Evolutionary conservation across 2,797 vertebrate species (phyloP), one percentile per base, ranked within the genome.

Genomic region (Coccyzus lansbergi): DNA sequence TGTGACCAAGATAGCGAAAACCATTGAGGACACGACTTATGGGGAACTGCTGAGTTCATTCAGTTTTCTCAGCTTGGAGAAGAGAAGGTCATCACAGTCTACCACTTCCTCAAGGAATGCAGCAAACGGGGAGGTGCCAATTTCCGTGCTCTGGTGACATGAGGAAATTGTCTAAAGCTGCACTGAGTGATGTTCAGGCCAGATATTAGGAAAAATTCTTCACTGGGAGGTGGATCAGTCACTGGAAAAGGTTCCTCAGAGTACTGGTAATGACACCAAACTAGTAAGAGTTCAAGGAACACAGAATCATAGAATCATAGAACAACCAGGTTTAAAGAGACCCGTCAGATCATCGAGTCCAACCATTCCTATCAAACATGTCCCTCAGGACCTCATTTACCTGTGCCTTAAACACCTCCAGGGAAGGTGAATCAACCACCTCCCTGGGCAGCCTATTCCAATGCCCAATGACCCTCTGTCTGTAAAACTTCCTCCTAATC

Each of bases 71-170:
- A 40, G 4, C 4, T 46, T 46, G 15, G 25, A 55, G 62, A 48
- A 63, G 10, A 55, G 62, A 48, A 63, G 12, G 14, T 46, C 17
- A 19, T 5, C 0, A 1, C 5, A 25, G 12, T 12, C 21, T 44
- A 21, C 13, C 33, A 1, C 6, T 49, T 48, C 14, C 12, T 65
- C 26, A 40, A 49, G 10, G 16, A 0, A 5, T 6, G 6, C 10
- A 58, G 38, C 0, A 0, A 12, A 22, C 13, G 2, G 2, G 10
- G 7, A 24, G 3, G 3, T 17, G 9, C 5, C 79, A 58, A 36
- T 62, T 18, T 77, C 15, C 13, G 31, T 15, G 81, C 17, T 33
- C 71, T 86, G 42, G 16, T 44, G 33, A 58, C 46, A 65, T 0
- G 0, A 52, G 7, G 24, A 38, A 38, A 67, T 14, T 6, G 22